Evolutionary conservation across 2,113 vertebrate genomes (phyloP).

Genomic region (Orientallactaga bullata): DNA sequence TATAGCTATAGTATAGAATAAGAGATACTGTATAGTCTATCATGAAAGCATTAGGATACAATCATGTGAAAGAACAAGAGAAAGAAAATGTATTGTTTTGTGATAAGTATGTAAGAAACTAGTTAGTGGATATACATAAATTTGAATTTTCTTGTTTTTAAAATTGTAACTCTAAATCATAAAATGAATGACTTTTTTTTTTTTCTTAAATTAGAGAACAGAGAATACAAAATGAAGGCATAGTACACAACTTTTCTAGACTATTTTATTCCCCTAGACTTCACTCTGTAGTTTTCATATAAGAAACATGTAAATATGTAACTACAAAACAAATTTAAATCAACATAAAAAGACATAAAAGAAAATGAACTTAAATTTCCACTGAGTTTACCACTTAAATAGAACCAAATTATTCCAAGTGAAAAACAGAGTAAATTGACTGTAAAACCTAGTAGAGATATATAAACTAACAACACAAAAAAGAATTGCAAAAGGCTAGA

Average conservation of each 20-base stretch:
- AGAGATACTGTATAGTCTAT: not conserved
- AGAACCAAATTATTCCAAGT: not conserved
- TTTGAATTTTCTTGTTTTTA: not conserved
- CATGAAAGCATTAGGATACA: not conserved
- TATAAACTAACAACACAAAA: not conserved
- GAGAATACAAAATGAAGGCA: not conserved
- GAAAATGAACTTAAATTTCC: constrained; percentile 13
- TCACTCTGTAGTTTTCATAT: not conserved
- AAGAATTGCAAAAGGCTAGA: not conserved
- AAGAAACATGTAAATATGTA: not conserved
- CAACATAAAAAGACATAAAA: not conserved
- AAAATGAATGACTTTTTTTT: not conserved
- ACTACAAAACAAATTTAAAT: constrained; percentile 19
- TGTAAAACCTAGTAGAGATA: not conserved
- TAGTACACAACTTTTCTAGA: not conserved
- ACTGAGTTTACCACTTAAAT: not conserved
- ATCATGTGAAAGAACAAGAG: not conserved
- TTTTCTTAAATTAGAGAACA: not conserved
- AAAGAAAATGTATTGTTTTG: not conserved
- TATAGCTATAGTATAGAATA: not conserved
- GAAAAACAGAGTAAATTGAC: not conserved
- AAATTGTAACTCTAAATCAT: not conserved
- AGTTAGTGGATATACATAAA: not conserved
- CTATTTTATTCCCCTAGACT: not conserved
- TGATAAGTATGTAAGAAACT: not conserved